Percentiles rank a stretch among this genome's conserved stretches.
Evolutionary conservation across 2,888 invertebrate species (phyloP).

Genomic region (Automeris io): DNA sequence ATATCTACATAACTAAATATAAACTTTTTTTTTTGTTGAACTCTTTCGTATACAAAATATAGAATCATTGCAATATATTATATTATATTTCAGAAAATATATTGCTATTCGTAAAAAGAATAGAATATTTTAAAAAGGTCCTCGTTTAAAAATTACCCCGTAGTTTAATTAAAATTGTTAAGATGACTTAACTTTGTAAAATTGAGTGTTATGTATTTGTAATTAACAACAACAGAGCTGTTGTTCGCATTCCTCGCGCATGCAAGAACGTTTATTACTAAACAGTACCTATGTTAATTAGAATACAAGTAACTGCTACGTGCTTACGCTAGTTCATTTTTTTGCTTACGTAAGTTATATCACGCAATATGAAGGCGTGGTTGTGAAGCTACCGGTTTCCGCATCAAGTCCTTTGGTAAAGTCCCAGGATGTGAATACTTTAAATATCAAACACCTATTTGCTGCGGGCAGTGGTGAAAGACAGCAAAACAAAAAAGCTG

Average conservation of each 20-base stretch:
- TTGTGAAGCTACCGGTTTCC: conserved; percentile 5
- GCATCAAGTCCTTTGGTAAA: background rate
- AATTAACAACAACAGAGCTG: background rate
- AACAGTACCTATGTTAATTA: conserved; percentile 4
- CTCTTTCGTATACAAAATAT: too few species aligned
- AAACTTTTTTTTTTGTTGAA: too few species aligned
- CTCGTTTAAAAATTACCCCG: too few species aligned
- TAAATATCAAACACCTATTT: too few species aligned
- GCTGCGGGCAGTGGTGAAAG: too few species aligned
- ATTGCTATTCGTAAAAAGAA: too few species aligned
- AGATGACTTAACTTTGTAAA: background rate
- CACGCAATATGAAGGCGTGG: conserved; percentile 3
- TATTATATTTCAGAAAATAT: too few species aligned
- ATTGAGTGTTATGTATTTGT: background rate
- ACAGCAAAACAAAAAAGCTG: too few species aligned
- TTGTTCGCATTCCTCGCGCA: background rate
- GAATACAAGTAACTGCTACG: conserved; percentile 7
- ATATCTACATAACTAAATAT: too few species aligned
- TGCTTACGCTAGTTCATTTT: conserved; percentile 3
- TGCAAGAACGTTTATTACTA: background rate
- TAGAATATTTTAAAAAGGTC: too few species aligned
- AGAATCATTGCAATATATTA: too few species aligned
- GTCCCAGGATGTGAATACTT: background rate
- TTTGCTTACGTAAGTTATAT: conserved; percentile 8
- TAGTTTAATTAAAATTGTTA: background rate